Percentiles rank a stretch among this genome's conserved stretches.
These are phyloP conservation scores for Trichogramma pretiosum DNA, from an alignment of 1,140 invertebrate genomes.

Conservation along the genomic window DNA sequence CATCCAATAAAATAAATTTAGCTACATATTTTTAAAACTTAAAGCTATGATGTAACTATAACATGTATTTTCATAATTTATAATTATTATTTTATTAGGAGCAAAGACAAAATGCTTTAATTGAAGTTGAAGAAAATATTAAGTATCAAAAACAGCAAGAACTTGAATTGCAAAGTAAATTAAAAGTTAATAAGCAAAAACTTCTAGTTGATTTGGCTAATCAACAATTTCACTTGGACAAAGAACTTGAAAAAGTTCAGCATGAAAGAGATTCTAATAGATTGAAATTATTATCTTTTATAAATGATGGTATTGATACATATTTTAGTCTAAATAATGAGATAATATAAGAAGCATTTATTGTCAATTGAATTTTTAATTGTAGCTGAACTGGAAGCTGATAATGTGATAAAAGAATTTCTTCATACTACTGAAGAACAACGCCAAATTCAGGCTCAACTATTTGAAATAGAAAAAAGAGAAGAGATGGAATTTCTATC, in stretches of 20 bases:
- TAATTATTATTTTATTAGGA: slow-evolving; percentile 31
- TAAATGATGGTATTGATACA: slow-evolving; percentile 33
- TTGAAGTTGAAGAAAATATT: slow-evolving; percentile 49
- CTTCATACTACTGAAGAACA: slow-evolving; percentile 49
- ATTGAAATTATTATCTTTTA: slow-evolving; percentile 44
- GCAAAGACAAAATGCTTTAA: slow-evolving; percentile 44
- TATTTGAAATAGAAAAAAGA: slow-evolving; percentile 55
- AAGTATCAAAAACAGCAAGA: slow-evolving; percentile 48
- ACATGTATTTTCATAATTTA: neutral
- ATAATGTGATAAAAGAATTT: slow-evolving; percentile 56
- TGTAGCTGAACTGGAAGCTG: slow-evolving; percentile 55
- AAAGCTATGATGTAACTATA: too few species aligned
- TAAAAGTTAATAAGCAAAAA: slow-evolving; percentile 48
- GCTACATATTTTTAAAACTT: too few species aligned
- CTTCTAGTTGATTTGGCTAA: slow-evolving; percentile 53
- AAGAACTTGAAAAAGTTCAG: slow-evolving; percentile 58
- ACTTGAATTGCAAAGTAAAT: slow-evolving; percentile 43
- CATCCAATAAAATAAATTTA: neutral
- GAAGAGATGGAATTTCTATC: slow-evolving; percentile 54
- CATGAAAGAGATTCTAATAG: slow-evolving; percentile 54
- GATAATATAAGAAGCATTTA: slow-evolving; percentile 17
- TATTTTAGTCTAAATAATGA: slow-evolving; percentile 38
- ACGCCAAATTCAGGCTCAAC: slow-evolving; percentile 51
- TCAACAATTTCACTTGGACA: slow-evolving; percentile 56
- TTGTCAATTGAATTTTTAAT: slow-evolving; percentile 5